A percentile compares a stretch with the other conserved stretches of the same genome.
Conservation (phyloP, 2,113 vertebrate genomes). For the Mirounga angustirostris region DNA sequence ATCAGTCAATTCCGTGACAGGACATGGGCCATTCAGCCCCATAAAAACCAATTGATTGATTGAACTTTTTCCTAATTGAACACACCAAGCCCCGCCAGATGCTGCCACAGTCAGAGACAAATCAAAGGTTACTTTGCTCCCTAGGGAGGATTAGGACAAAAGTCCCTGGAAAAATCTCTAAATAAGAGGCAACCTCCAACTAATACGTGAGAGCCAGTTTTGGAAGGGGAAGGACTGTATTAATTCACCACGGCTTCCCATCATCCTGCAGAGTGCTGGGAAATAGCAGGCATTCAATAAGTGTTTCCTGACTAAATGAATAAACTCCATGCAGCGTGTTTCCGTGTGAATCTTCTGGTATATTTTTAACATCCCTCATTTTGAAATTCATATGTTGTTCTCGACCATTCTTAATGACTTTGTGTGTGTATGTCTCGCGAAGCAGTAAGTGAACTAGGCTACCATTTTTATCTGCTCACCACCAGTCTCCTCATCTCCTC, state of each 20-base stretch:
- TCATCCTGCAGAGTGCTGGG: accelerated
- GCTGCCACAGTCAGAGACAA: not conserved
- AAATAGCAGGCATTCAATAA: not conserved
- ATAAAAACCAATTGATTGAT: not conserved
- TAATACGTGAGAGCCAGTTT: not conserved
- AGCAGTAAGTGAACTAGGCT: not conserved
- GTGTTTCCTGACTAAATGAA: not conserved
- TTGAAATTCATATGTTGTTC: not conserved
- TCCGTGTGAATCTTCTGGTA: not conserved
- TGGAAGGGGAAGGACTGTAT: not conserved
- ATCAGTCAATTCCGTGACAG: not conserved
- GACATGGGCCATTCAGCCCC: not conserved
- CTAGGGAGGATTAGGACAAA: not conserved
- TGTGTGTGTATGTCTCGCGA: not conserved
- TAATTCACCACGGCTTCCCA: not conserved
- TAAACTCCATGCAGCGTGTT: not conserved
- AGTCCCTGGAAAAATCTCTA: not conserved
- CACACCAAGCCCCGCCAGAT: not conserved
- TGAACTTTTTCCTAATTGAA: not conserved
- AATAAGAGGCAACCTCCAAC: not conserved
- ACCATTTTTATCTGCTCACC: not conserved
- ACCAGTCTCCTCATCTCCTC: not conserved
- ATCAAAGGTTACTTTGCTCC: not conserved
- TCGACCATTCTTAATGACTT: not conserved
- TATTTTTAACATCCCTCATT: not conserved